A percentile compares a stretch with the other conserved stretches of the same genome.
Evolutionary conservation across 1,140 invertebrate genomes (phyloP).

Genomic region (Meloidogyne floridensis): DNA sequence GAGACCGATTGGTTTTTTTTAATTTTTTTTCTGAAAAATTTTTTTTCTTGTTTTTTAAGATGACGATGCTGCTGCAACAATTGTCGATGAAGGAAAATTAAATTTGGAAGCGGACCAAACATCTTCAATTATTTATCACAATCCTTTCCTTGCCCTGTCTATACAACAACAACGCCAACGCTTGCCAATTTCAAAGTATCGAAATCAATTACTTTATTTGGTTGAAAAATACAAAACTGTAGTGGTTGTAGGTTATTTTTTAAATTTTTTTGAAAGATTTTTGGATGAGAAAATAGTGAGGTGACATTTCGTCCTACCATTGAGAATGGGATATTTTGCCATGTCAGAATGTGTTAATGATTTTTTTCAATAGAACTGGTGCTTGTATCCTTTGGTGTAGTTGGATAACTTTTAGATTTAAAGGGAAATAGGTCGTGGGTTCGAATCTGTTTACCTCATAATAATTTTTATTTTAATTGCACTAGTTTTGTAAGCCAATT

Average conservation of each 20-base stretch:
- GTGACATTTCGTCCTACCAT: too few relatives aligned
- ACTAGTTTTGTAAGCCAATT: too few relatives aligned
- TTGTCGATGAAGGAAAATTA: slow-evolving; percentile 28
- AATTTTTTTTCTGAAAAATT: slow-evolving; percentile 7
- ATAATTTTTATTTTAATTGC: too few relatives aligned
- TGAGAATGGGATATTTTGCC: too few relatives aligned
- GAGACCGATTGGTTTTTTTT: slow-evolving; percentile 23
- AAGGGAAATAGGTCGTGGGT: too few relatives aligned
- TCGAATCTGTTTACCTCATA: too few relatives aligned
- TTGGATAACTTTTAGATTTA: too few relatives aligned
- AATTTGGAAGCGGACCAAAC: slow-evolving; percentile 21
- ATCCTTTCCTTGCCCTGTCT: slow-evolving; percentile 60
- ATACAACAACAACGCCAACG: slow-evolving; percentile 61
- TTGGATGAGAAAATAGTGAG: too few relatives aligned
- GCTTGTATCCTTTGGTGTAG: too few relatives aligned
- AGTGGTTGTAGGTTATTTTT: slow-evolving; percentile 76
- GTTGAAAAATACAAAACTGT: slow-evolving; percentile 51
- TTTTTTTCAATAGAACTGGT: too few relatives aligned
- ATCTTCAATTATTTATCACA: slow-evolving; percentile 49
- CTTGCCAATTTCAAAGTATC: slow-evolving; percentile 60
- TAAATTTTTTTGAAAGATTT: background rate
- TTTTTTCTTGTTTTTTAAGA: slow-evolving; percentile 10
- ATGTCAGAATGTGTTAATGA: too few relatives aligned
- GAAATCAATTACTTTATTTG: slow-evolving; percentile 63
- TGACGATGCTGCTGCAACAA: slow-evolving; percentile 26